phyloP scores from a whole-genome alignment of 1,140 invertebrate genomes.

The Chrysopa pallens region DNA sequence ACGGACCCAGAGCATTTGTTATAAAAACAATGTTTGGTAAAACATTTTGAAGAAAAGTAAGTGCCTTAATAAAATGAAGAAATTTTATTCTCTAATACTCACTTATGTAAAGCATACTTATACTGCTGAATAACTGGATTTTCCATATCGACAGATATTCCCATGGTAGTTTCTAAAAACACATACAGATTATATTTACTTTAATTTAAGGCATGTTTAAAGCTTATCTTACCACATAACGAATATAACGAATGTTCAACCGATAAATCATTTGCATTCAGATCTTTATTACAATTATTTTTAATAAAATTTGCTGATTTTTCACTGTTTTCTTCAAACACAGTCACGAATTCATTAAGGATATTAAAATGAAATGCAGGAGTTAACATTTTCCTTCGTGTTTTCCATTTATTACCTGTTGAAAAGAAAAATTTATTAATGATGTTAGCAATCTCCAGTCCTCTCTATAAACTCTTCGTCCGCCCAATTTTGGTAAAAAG shows the following conservation, averaged over 20 bases:
- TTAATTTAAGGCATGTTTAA: no score
- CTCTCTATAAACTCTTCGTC: no score
- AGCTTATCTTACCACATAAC: constrained; percentile 57
- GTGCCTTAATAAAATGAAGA: no score
- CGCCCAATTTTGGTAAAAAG: no score
- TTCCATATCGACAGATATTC: constrained; percentile 38
- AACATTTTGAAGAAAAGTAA: no score
- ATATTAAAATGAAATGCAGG: constrained; percentile 83
- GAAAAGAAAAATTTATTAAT: no score
- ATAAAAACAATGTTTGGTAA: no score
- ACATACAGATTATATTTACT: no score
- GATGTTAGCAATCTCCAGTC: no score
- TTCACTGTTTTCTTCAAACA: constrained; percentile 25
- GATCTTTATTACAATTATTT: constrained; percentile 15
- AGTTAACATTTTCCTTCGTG: constrained; percentile 59
- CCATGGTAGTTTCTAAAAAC: constrained; percentile 59
- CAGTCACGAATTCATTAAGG: constrained; percentile 51
- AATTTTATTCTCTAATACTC: not conserved
- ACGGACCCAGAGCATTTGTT: no score
- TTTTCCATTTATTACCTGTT: constrained; percentile 42
- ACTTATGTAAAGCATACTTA: constrained; percentile 35
- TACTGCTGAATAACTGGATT: constrained; percentile 20
- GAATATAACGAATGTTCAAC: constrained; percentile 57
- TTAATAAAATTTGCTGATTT: constrained; percentile 17
- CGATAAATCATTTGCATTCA: constrained; percentile 44